These are phyloP conservation scores for Lycaena phlaeas DNA, from an alignment of 2,888 invertebrate species.

Conservation along the genomic window DNA sequence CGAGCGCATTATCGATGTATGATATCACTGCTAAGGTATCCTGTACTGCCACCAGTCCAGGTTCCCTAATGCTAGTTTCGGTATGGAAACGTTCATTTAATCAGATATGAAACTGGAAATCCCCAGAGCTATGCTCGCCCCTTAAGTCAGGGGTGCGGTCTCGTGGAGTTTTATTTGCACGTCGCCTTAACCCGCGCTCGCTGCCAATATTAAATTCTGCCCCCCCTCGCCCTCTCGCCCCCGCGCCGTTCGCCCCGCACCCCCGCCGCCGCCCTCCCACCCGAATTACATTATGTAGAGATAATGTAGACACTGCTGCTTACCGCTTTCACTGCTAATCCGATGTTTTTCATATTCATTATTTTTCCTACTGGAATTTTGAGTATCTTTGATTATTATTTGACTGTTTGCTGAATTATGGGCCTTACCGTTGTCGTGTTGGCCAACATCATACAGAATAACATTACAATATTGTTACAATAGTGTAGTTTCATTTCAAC, in stretches of 20 bases:
- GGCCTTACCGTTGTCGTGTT: too few species aligned
- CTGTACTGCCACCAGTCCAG: too few species aligned
- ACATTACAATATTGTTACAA: too few species aligned
- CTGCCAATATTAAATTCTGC: slow-evolving; percentile 63
- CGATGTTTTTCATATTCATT: slow-evolving; percentile 5
- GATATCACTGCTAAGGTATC: too few species aligned
- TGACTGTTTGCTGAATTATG: too few species aligned
- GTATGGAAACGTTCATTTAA: not conserved
- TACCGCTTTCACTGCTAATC: slow-evolving; percentile 4
- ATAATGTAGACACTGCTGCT: slow-evolving; percentile 10
- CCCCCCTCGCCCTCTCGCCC: slow-evolving; percentile 26
- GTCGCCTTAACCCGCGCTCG: slow-evolving; percentile 63
- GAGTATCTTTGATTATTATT: too few species aligned
- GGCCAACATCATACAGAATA: too few species aligned
- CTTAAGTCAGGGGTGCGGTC: slow-evolving; percentile 48
- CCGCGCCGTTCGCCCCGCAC: slow-evolving; percentile 12
- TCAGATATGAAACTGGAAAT: too few species aligned
- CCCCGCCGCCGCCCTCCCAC: slow-evolving; percentile 22
- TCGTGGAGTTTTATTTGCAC: slow-evolving; percentile 63
- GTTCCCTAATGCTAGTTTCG: too few species aligned
- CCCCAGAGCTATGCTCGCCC: too few species aligned
- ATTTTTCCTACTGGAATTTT: slow-evolving; percentile 1
- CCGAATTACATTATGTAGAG: slow-evolving; percentile 45
- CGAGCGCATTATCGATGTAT: too few species aligned
- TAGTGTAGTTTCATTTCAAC: too few species aligned